Percentiles rank a stretch among this genome's conserved stretches.
These are phyloP conservation scores for Triplophysa bombifrons DNA, from an alignment of 2,797 vertebrate species.

Conservation along the genomic window DNA sequence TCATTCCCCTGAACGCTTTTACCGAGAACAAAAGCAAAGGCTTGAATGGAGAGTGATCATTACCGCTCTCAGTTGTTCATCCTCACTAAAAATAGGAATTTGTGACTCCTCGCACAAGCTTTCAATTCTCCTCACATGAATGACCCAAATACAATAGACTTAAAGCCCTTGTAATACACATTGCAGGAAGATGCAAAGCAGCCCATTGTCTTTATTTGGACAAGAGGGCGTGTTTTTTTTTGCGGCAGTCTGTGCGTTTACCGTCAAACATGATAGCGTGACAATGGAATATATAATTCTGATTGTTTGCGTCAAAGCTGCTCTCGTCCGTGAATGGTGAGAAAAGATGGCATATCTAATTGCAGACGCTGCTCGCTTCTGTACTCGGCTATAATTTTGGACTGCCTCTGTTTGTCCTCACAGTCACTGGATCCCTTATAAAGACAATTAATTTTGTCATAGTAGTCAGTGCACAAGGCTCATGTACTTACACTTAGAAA, in stretches of 20 bases:
- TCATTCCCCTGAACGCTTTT: slow-evolving; percentile 46
- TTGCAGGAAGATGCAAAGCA: slow-evolving; percentile 68
- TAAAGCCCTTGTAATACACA: slow-evolving; percentile 65
- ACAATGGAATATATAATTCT: slow-evolving; percentile 76
- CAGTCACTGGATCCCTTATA: slow-evolving; percentile 66
- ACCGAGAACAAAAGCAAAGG: slow-evolving; percentile 45
- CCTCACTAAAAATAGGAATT: slow-evolving; percentile 55
- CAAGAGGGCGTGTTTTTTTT: slow-evolving; percentile 72
- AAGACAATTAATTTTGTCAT: slow-evolving; percentile 73
- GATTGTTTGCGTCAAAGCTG: slow-evolving; percentile 73
- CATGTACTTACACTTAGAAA: slow-evolving; percentile 60
- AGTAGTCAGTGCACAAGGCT: slow-evolving; percentile 63
- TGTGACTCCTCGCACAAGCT: slow-evolving; percentile 53
- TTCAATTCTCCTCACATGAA: slow-evolving; percentile 55
- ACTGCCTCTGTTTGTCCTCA: slow-evolving; percentile 53
- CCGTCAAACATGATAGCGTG: slow-evolving; percentile 69
- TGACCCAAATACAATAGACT: slow-evolving; percentile 69
- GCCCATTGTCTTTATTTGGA: slow-evolving; percentile 71
- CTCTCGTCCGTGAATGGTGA: slow-evolving; percentile 71
- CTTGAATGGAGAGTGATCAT: slow-evolving; percentile 53
- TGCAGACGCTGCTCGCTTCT: slow-evolving; percentile 68
- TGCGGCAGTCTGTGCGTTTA: slow-evolving; percentile 69
- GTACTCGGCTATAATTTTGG: slow-evolving; percentile 73
- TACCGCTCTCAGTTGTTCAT: slow-evolving; percentile 53
- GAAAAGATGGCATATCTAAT: slow-evolving; percentile 76